A percentile compares a stretch with the other conserved stretches of the same genome.
phyloP scores from a whole-genome alignment of 2,888 invertebrate genomes.

The Oscheius sp. region DNA sequence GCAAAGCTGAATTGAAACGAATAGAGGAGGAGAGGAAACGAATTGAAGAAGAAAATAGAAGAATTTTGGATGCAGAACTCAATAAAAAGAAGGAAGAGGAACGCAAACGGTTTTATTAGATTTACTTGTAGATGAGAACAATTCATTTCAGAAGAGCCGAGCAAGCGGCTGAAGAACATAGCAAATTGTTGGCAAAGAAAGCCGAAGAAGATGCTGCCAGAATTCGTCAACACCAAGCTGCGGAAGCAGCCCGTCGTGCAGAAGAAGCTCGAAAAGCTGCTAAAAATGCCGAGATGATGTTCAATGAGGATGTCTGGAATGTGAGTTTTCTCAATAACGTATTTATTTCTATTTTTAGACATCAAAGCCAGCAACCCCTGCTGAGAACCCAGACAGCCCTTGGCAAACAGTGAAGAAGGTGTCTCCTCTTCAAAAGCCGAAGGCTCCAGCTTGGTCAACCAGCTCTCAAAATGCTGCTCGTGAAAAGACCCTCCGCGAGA shows the following conservation, averaged over 20 bases:
- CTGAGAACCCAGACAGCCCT: background rate
- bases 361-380: conserved; percentile 3
- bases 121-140: too few relatives aligned
- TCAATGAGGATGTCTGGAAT: conserved; percentile 2
- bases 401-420: conserved; percentile 11
- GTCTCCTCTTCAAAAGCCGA: conserved; percentile 12
- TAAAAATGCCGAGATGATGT: conserved; percentile 20
- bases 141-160: conserved; percentile 21
- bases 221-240: background rate
- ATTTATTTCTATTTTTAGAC: background rate
- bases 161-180: conserved; percentile 26
- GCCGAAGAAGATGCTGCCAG: conserved; percentile 26
- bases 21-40: conserved; percentile 23
- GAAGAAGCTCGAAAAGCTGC: conserved; percentile 15
- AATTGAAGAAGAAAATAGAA: conserved; percentile 3
- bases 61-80: background rate
- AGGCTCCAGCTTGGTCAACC: conserved; percentile 20
- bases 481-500: conserved; percentile 31
- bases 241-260: conserved; percentile 25
- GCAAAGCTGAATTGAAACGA: conserved; percentile 29
- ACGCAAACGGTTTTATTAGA: conserved; percentile 3
- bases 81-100: conserved; percentile 5
- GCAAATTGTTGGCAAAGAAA: background rate
- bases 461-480: background rate
- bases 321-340: background rate